Conservation (phyloP, 1,140 invertebrate species). For the Plutomurus gul region DNA sequence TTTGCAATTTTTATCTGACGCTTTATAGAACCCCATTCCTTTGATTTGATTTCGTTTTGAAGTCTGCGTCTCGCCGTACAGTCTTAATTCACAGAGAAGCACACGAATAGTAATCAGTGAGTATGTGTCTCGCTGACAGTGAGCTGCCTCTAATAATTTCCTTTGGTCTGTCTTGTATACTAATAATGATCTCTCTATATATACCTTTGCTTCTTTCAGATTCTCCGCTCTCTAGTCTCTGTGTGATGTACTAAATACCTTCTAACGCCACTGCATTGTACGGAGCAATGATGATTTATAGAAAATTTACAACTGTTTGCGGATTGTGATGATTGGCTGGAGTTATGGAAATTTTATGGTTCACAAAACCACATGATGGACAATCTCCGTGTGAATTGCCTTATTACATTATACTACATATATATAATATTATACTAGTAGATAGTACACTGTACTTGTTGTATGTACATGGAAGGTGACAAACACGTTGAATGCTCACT, state of each 20-base stretch:
- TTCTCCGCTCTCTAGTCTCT: no score
- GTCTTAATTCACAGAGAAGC: neutral
- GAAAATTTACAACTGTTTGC: neutral
- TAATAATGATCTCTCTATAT: neutral
- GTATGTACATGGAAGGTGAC: no score
- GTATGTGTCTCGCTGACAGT: no score
- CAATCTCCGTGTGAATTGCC: constrained; percentile 2
- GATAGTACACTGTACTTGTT: no score
- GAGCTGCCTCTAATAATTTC: no score
- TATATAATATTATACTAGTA: no score
- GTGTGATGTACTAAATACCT: no score
- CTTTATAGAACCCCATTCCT: neutral
- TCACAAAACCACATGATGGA: constrained; percentile 11
- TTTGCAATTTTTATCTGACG: neutral
- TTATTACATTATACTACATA: no score
- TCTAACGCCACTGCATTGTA: neutral
- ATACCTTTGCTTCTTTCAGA: neutral
- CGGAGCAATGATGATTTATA: constrained; percentile 4
- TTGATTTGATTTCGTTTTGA: neutral
- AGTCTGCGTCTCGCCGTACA: neutral
- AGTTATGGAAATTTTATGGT: constrained; percentile 28
- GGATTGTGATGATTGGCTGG: constrained; percentile 21
- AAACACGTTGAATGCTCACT: no score
- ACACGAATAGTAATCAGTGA: neutral
- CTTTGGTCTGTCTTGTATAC: neutral